Conservation (phyloP, 2,113 vertebrate genomes). For the Scalopus aquaticus region DNA sequence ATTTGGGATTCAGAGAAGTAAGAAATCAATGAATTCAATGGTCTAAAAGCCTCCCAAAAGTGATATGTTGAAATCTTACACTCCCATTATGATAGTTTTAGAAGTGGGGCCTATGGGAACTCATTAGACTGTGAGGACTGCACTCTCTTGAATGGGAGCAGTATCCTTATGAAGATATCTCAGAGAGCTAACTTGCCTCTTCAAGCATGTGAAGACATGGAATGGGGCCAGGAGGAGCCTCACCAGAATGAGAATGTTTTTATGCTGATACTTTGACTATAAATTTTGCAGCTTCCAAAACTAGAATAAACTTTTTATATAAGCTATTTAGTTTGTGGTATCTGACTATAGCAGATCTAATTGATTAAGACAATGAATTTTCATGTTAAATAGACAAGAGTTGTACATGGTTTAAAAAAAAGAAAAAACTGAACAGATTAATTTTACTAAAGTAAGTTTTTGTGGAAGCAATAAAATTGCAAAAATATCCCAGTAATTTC, state of each 20-base stretch:
- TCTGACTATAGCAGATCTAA: background rate
- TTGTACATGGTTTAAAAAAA: background rate
- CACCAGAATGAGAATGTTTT: background rate
- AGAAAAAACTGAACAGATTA: background rate
- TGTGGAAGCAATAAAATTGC: background rate
- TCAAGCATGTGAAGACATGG: background rate
- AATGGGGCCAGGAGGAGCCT: background rate
- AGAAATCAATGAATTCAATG: background rate
- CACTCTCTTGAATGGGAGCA: background rate
- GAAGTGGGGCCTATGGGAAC: background rate
- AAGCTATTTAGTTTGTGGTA: background rate
- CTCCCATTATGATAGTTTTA: background rate
- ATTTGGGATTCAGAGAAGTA: background rate
- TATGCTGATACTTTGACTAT: background rate
- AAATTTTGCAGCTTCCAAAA: background rate
- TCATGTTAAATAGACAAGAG: background rate
- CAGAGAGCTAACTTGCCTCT: background rate
- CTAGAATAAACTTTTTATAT: background rate
- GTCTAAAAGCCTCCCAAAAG: background rate
- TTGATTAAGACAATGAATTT: background rate
- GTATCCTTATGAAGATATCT: background rate
- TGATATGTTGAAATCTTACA: background rate
- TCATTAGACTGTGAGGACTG: background rate
- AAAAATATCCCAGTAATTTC: background rate
- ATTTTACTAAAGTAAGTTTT: background rate